These are phyloP conservation scores for Polydrusus cervinus DNA, from an alignment of 2,888 invertebrate species.

Conservation along the genomic window DNA sequence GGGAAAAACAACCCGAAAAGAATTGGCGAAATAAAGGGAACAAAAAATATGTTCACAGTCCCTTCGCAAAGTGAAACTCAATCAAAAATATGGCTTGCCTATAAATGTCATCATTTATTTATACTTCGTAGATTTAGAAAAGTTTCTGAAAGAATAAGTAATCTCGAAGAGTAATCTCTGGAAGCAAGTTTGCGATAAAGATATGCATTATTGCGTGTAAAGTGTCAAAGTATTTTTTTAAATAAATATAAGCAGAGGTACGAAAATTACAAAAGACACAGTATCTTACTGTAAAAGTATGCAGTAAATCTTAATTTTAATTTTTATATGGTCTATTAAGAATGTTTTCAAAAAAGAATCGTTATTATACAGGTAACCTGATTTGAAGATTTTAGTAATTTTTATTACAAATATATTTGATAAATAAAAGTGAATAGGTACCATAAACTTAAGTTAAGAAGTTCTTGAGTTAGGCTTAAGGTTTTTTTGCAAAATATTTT, in stretches of 20 bases:
- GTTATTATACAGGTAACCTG: too few relatives aligned
- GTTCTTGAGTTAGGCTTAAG: too few relatives aligned
- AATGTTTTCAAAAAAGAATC: too few relatives aligned
- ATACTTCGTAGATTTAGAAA: constrained; percentile 7
- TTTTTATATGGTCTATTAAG: too few relatives aligned
- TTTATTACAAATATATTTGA: too few relatives aligned
- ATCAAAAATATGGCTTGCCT: constrained; percentile 42
- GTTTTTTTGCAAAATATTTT: background rate
- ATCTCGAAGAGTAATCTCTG: constrained; percentile 8
- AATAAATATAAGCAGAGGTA: background rate
- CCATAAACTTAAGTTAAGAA: too few relatives aligned
- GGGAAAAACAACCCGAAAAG: constrained; percentile 21
- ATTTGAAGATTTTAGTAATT: too few relatives aligned
- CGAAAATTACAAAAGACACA: too few relatives aligned
- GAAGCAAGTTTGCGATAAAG: background rate
- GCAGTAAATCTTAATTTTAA: too few relatives aligned
- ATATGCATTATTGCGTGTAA: background rate
- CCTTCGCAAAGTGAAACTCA: constrained; percentile 38
- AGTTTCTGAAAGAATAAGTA: background rate
- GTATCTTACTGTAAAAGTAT: too few relatives aligned
- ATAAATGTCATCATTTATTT: constrained; percentile 43
- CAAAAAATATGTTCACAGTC: constrained; percentile 36
- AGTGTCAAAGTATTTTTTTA: background rate
- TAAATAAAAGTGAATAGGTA: too few relatives aligned
- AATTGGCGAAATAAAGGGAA: constrained; percentile 32